Base-by-base conservation (phyloP, 2,113 vertebrate species). In the Myrmecobius fasciatus region DNA sequence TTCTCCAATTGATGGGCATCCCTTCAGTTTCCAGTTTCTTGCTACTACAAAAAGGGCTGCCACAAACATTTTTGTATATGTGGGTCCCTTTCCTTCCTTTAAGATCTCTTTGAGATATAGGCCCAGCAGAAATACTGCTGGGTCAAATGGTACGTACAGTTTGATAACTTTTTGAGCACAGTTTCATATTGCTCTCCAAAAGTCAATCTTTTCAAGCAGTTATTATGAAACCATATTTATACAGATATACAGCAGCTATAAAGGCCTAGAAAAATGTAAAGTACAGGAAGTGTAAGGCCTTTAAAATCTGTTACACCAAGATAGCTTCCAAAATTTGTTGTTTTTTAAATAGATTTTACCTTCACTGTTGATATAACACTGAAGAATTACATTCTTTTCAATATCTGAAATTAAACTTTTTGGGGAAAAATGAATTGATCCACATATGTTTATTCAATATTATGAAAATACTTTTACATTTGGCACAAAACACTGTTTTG, bases 201-300 rank as follows among this genome's bases (percentile, higher is more conserved):
- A 75, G 17, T 90, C 52, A 67, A 43, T 60, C 28, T 96, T 96
- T 95, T 91, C 91, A 94, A 91, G 92, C 36, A 89, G 20, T 31
- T 94, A 31, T 11, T 83, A 67, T 90, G n/a, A 51, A 31, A 91
- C 36, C 75, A 25, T n/a, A 67, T 54, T 90, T 92, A 88, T 52
- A 3, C 91, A 91, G 91, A 92, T 83, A 90, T 2, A 49, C 0
- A 49, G 43, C 49, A 92, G 10, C 49, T 47, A 26, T 67, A 46
- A 96, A 96, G 88, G 52, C 0, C 25, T 46, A 52, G 90, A 49
- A 52, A 60, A 28, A 75, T n/a, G 36, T n/a, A n/a, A 89, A 60
- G 5, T 56, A 48, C 3, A 53, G 53, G 10, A 90, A 92, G 31
- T 36, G 11, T 67, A 36, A 36, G 10, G 11, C 12, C 31, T 0